Percentiles rank a stretch among this genome's conserved stretches.
Evolutionary conservation across 2,797 vertebrate genomes (phyloP).

Genomic region (Melanotaenia boesemani): DNA sequence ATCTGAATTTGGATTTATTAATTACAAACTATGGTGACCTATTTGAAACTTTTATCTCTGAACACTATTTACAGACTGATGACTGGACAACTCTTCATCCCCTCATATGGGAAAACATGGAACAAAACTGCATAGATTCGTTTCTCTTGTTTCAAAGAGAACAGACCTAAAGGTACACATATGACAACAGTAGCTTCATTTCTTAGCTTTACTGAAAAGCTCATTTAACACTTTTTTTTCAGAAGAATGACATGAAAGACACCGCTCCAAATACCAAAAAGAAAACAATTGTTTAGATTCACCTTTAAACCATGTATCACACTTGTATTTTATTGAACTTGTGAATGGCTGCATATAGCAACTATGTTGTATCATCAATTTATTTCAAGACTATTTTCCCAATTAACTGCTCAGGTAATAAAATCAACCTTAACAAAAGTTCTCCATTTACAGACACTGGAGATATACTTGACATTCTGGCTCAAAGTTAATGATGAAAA

Average conservation of each 20-base stretch:
- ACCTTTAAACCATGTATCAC: neutral
- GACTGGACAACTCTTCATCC: constrained; percentile 4
- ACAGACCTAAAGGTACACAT: constrained; percentile 17
- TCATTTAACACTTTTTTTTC: neutral
- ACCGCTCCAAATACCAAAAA: neutral
- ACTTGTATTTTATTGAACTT: neutral
- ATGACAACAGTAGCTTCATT: neutral
- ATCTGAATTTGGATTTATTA: constrained; percentile 64
- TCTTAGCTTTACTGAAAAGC: neutral
- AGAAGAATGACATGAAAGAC: neutral
- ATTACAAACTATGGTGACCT: constrained; percentile 74
- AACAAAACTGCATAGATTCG: constrained; percentile 77
- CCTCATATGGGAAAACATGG: neutral
- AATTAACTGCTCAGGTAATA: neutral
- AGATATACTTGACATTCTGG: neutral
- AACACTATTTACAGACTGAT: constrained; percentile 16
- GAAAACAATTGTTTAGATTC: neutral
- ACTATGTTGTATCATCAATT: neutral
- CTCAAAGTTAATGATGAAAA: neutral
- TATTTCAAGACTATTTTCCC: neutral
- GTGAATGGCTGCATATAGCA: neutral
- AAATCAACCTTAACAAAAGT: neutral
- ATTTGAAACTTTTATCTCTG: constrained; percentile 49
- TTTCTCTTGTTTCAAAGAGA: constrained; percentile 30
- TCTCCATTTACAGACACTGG: neutral